phyloP scores from a whole-genome alignment of 1,140 invertebrate genomes.

The Euura saliciscinereae region DNA sequence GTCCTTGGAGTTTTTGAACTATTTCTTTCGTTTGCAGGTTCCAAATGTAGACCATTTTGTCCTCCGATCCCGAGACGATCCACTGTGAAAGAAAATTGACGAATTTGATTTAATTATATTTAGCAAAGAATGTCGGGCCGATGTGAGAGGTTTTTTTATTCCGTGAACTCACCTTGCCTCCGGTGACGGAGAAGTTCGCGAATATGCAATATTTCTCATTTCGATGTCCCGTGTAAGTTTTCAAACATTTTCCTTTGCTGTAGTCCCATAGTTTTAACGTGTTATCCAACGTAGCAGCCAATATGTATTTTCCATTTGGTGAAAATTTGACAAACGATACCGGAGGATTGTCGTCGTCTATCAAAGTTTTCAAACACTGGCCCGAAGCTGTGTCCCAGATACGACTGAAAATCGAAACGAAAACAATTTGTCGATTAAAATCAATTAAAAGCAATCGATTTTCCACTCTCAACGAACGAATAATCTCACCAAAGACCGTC shows the following conservation, averaged over 20 bases:
- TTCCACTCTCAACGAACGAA: too few relatives aligned
- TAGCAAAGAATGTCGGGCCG: conserved; percentile 1
- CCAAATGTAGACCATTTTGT: conserved; percentile 99
- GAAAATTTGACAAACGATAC: conserved; percentile 99
- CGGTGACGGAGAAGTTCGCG: conserved; percentile 99
- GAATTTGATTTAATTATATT: conserved; percentile 16
- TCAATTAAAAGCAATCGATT: conserved; percentile 15
- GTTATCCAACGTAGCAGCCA: conserved; percentile 98
- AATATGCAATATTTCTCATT: conserved; percentile 99
- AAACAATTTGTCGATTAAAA: conserved; percentile 15
- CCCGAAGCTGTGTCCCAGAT: conserved; percentile 99
- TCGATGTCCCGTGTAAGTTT: conserved; percentile 97
- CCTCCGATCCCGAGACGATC: conserved; percentile 99
- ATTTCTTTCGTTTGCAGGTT: conserved; percentile 99
- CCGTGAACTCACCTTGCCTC: conserved; percentile 82
- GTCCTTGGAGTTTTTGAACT: conserved; percentile 96
- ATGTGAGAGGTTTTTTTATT: not conserved
- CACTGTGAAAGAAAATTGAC: conserved; percentile 71
- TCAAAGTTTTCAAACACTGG: conserved; percentile 97
- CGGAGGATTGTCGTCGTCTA: conserved; percentile 98
- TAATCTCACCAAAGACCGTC: conserved; percentile 92
- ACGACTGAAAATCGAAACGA: conserved; percentile 71
- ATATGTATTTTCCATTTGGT: conserved; percentile 99
- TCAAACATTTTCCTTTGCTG: conserved; percentile 95
- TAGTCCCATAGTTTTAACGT: conserved; percentile 99